Evolutionary conservation across 2,113 vertebrate species (phyloP), one percentile per base, ranked within the genome.

Genomic region (Rostratula benghalensis): DNA sequence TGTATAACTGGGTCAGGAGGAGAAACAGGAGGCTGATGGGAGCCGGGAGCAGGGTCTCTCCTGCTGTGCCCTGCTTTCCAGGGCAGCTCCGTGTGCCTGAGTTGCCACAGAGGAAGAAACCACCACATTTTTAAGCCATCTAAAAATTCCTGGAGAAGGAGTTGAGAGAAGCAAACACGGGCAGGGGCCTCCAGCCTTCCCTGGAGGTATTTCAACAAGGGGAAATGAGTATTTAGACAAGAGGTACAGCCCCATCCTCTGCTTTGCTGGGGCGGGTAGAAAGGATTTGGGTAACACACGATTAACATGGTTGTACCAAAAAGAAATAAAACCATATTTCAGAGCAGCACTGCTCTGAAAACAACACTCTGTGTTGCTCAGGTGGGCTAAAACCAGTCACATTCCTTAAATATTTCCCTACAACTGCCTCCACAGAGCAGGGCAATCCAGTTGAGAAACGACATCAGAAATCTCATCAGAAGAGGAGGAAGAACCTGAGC

Each of bases 1-100:
- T 46, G 68, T 48, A 78, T 82, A 96, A 94, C 27, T 94, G 95
- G 95, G 94, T 93, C 94, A 93, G 92, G 90, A 96, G 94, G 94
- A 96, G 94, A 96, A 73, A 68, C 8, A 1, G 79, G 78, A 89
- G 61, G 76, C 89, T 78, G 83, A 17, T 0, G 3, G 70, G 87
- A 90, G 75, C 76, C 1, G 5, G 83, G 81, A 94, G 79, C 35
- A 33, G 0, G 1, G 74, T 41, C 46, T 48, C 75, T 92, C 94
- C 88, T 1, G 1, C 94, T 90, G 82, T 69, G 83, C 90, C 83
- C 75, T 17, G 20, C 51, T 95, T 91, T 90, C 79, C 79, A 90
- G 90, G 88, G 68, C 94, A 95, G 82, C 68, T 70, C 84, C 0
- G 0, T 59, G 69, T 10, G 60, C 84, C 75, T 14, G 33, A 64